Conservation (phyloP, 2,797 vertebrate species). For the Staurois parvus region DNA sequence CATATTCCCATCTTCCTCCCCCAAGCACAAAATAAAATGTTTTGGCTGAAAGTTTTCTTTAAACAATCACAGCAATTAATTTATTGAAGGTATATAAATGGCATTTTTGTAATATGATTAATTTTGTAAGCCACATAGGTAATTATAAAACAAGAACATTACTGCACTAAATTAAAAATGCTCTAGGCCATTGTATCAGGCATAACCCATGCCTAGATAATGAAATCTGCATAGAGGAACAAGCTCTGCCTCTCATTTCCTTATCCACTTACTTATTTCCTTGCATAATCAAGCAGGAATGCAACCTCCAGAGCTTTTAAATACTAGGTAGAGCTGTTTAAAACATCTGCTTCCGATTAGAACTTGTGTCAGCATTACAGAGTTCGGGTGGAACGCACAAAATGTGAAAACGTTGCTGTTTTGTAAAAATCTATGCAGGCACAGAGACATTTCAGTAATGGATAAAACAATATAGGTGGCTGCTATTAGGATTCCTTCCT, state of each 20-base stretch:
- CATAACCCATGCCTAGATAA: slow-evolving; percentile 44
- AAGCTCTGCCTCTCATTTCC: slow-evolving; percentile 11
- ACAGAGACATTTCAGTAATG: not conserved
- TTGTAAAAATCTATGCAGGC: slow-evolving; percentile 1
- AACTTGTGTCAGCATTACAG: slow-evolving; percentile 25
- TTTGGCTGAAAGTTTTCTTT: not conserved
- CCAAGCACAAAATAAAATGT: too few species aligned
- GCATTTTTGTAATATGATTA: not conserved
- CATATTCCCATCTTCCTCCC: too few species aligned
- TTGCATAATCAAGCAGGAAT: slow-evolving; percentile 30
- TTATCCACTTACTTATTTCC: slow-evolving; percentile 36
- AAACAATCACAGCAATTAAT: not conserved
- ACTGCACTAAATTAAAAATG: not conserved
- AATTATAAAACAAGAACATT: slow-evolving; percentile 9
- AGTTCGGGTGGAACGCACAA: not conserved
- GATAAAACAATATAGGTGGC: not conserved
- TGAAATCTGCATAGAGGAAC: slow-evolving; percentile 15
- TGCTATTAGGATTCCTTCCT: not conserved
- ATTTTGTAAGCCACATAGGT: slow-evolving; percentile 5
- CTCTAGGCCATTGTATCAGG: slow-evolving; percentile 10
- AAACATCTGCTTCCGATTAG: fast-evolving
- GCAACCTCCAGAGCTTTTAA: slow-evolving; percentile 34
- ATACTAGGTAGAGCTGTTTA: slow-evolving; percentile 6
- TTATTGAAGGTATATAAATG: not conserved
- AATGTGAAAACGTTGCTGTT: slow-evolving; percentile 30